Base-by-base conservation (phyloP, 2,888 invertebrate species). In the Conistra vaccinii region DNA sequence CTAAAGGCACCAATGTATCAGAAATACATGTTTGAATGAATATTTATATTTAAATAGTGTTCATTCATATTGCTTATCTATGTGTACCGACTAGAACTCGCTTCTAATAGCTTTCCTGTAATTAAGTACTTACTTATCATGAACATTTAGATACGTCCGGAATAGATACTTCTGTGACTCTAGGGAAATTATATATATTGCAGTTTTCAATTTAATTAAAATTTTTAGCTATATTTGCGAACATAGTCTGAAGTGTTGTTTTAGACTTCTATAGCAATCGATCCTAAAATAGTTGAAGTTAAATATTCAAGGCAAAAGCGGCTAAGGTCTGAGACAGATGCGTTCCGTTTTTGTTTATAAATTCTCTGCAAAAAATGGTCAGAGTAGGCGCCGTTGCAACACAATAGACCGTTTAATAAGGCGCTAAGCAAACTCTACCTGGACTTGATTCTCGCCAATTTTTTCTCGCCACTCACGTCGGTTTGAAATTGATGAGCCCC, bases 381-480 rank as follows among this genome's bases (percentile, higher is more conserved):
- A 87, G 87, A 89, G 86, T 88, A 93, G 94, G 95, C 95, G 95
- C 95, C 95, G 89, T 85, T 88, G 85, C 86, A 85, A 86, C 89
- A 95, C 95, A 95, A 95, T 94, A 90, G 92, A 80, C 86, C 88
- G 87, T 91, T 91, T 91, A 92, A 90, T 88, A 91, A 93, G 94
- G 92, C 94, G 94, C 92, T 94, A 92, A 92, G 89, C 88, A 89
- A 87, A 81, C 85, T 91, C 90, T 95, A 95, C 95, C 95, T 95
- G 95, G 84, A 87, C 81, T 84, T 84, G 86, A 90, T 92, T 91
- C 89, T 92, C 88, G 93, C 90, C 89, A 91, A 89, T 90, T 94
- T 94, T 94, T 94, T 91, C 87, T 86, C 81, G 70, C 77, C 88
- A 83, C 85, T 90, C 88, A 89, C 89, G 90, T 93, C 91, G 84